Evolutionary conservation across 30 jellyfish, hydroid and myxozoan species (phyloP), one percentile per base, ranked within the genome.

Genomic region (Mastigias papua): DNA sequence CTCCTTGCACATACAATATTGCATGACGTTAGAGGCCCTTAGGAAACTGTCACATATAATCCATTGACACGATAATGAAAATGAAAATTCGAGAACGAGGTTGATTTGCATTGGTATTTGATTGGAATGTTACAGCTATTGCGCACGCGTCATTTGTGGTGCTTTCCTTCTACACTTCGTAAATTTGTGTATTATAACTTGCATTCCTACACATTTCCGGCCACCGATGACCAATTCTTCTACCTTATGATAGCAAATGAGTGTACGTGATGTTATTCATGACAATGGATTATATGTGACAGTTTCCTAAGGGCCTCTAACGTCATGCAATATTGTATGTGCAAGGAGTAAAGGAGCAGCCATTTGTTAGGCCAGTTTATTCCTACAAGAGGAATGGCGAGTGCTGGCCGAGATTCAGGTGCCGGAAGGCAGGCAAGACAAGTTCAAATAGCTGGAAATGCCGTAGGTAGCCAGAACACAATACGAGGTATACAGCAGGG

Each of bases 61-160:
- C 2, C 9, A 63, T 4, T 63, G 31, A 28, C 81, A n/a, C 15
- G 81, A 21, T n/a, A n/a, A n/a, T n/a, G n/a, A n/a, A n/a, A n/a
- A n/a, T n/a, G n/a, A n/a, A n/a, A n/a, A n/a, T 25, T 20, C 19
- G 74, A 13, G 23, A 63, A 35, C 67, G 94, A 85, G 94, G 94
- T 54, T 73, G 69, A 83, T 83, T 83, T 61, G 92, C 92, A 83
- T 83, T 72, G 94, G 94, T 61, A 85, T 85, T 60, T 75, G 48
- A 48, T 25, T 33, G 94, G 94, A 85, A 85, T 85, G 88, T 85
- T 70, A 34, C 35, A 10, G 58, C 29, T 20, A 37, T 15, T 73
- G 85, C 94, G 94, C 94, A 73, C 73, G 94, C 94, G 87, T 73
- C 6, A 15, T 60, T 72, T 73, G 89, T 68, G 94, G 94, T 49